These are phyloP conservation scores for Oscheius sp. DNA, from an alignment of 2,888 invertebrate species.

Conservation along the genomic window DNA sequence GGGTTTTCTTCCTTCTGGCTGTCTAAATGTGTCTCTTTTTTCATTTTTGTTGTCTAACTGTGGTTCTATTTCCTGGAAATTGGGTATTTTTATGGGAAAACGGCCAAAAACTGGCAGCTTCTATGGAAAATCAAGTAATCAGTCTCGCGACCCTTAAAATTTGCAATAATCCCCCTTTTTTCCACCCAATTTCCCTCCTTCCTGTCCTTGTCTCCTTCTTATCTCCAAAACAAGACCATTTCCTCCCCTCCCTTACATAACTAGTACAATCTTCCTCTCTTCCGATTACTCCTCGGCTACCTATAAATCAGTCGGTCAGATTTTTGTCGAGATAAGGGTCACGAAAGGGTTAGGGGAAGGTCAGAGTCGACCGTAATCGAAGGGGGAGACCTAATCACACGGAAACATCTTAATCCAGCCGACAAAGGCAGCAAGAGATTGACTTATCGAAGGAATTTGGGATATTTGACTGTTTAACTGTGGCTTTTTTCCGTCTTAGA, in stretches of 20 bases:
- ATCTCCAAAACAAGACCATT: background rate
- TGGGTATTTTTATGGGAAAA: too few species aligned
- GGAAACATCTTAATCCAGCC: slow-evolving; percentile 7
- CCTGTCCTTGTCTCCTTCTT: background rate
- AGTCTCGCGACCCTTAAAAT: too few species aligned
- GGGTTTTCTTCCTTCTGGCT: background rate
- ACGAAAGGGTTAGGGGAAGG: slow-evolving; percentile 5
- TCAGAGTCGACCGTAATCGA: background rate
- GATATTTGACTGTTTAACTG: too few species aligned
- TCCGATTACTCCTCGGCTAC: slow-evolving; percentile 22
- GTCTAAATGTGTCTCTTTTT: too few species aligned
- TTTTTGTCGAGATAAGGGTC: slow-evolving; percentile 17
- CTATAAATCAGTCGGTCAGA: slow-evolving; percentile 33
- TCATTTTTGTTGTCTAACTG: too few species aligned
- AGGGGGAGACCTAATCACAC: background rate
- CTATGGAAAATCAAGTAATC: too few species aligned
- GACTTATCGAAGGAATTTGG: too few species aligned
- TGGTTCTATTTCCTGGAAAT: too few species aligned
- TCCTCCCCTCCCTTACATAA: background rate
- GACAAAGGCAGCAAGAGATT: background rate
- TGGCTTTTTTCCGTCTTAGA: too few species aligned
- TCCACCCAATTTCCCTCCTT: too few species aligned
- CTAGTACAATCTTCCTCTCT: slow-evolving; percentile 2
- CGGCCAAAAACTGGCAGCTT: too few species aligned
- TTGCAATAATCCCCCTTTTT: too few species aligned